A percentile compares a stretch with the other conserved stretches of the same genome.
Evolutionary conservation across 30 jellyfish, hydroid and myxozoan genomes (phyloP).

Genomic region (Sanderia malayensis): DNA sequence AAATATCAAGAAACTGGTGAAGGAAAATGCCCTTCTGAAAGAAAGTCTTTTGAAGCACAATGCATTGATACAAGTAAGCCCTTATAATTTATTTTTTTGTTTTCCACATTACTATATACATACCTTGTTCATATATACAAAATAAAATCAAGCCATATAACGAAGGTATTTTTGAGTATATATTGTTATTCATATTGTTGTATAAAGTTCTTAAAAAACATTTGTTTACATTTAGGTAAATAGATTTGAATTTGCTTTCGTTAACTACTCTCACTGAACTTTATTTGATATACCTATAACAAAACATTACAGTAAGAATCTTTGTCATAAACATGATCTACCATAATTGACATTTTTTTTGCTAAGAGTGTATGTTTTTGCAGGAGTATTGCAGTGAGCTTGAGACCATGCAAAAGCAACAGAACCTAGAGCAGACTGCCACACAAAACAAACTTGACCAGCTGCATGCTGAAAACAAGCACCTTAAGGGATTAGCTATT

Average conservation of each 20-base stretch:
- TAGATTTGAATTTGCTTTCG: neutral
- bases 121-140: neutral
- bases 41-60: constrained; percentile 32
- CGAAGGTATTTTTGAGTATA: neutral
- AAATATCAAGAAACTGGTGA: constrained; percentile 37
- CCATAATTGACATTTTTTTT: neutral
- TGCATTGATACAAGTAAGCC: constrained; percentile 31
- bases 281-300: neutral
- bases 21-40: constrained; percentile 38
- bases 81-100: neutral
- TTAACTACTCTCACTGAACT: neutral
- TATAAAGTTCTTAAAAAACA: neutral
- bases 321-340: neutral
- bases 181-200: neutral
- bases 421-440: constrained; percentile 8
- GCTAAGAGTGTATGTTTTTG: neutral
- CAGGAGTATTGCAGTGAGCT: constrained; percentile 45
- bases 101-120: neutral
- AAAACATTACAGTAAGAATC: neutral
- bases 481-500: neutral
- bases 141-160: neutral
- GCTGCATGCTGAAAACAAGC: constrained; percentile 3
- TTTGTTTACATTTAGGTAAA: neutral
- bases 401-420: constrained; percentile 7
- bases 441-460: neutral